Percentiles rank a stretch among this genome's conserved stretches.
Conservation (phyloP, 2,113 vertebrate species). For the Oxygymnocypris stewartii region DNA sequence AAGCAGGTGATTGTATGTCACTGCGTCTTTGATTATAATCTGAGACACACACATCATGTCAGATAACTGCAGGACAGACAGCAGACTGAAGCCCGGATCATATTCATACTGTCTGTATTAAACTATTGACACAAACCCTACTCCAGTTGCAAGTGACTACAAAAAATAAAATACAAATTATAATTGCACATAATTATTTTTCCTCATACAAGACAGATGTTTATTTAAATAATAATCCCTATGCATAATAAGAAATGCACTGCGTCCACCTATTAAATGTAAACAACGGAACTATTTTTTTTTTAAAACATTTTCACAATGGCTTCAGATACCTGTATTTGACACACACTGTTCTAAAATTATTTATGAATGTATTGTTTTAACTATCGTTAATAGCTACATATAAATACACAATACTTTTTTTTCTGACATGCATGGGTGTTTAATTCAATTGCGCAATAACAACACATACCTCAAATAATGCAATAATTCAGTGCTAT, state of each 20-base stretch:
- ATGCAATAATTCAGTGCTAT: not conserved
- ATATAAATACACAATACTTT: not conserved
- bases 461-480: not conserved
- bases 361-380: not conserved
- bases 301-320: not conserved
- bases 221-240: not conserved
- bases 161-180: not conserved
- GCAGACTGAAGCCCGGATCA: slow-evolving; percentile 55
- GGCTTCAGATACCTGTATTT: not conserved
- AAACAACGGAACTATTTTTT: not conserved
- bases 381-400: not conserved
- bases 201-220: slow-evolving; percentile 55
- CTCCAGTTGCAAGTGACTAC: not conserved
- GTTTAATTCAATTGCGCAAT: not conserved
- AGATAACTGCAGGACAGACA: slow-evolving; percentile 57
- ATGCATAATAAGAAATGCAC: not conserved
- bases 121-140: not conserved
- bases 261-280: not conserved
- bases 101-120: slow-evolving; percentile 49
- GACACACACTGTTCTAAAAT: not conserved
- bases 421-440: not conserved
- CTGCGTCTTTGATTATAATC: slow-evolving; percentile 59
- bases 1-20: slow-evolving; percentile 64
- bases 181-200: not conserved
- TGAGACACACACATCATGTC: slow-evolving; percentile 73